These are phyloP conservation scores for Synaphobranchus kaupii DNA, from an alignment of 2,797 vertebrate genomes.

Conservation along the genomic window DNA sequence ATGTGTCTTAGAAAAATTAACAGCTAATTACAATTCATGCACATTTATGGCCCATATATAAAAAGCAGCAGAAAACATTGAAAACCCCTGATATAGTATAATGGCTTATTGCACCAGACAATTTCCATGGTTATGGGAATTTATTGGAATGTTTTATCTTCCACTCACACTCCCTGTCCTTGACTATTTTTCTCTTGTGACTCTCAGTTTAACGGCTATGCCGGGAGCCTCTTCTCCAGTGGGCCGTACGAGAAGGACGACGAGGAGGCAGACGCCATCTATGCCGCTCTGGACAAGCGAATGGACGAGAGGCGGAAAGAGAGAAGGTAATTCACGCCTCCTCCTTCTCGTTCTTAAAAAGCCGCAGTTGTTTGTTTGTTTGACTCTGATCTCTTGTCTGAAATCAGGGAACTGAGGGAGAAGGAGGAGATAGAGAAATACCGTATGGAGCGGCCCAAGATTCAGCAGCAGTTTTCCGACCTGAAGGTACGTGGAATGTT, in stretches of 20 bases:
- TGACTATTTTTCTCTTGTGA: constrained; percentile 25
- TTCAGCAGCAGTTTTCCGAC: constrained; percentile 98
- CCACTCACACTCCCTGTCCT: background rate
- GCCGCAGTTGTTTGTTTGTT: background rate
- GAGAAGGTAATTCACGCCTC: constrained; percentile 75
- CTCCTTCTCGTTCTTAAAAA: background rate
- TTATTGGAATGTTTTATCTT: background rate
- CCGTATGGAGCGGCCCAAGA: constrained; percentile 97
- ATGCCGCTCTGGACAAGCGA: constrained; percentile 92
- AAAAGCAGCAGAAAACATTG: background rate
- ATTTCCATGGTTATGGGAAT: background rate
- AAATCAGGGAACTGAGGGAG: constrained; percentile 87
- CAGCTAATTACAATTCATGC: background rate
- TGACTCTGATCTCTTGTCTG: background rate
- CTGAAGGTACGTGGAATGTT: constrained; percentile 80
- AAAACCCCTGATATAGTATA: background rate
- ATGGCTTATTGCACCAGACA: background rate
- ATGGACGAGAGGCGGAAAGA: constrained; percentile 98
- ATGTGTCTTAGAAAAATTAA: background rate
- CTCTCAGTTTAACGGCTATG: constrained; percentile 93
- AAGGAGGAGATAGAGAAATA: constrained; percentile 99
- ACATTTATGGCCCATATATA: background rate
- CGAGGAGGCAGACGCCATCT: constrained; percentile 96
- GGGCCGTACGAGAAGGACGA: constrained; percentile 98
- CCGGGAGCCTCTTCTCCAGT: constrained; percentile 96